Evolutionary conservation across 2,797 vertebrate genomes (phyloP).

Genomic region (Microcaecilia unicolor): DNA sequence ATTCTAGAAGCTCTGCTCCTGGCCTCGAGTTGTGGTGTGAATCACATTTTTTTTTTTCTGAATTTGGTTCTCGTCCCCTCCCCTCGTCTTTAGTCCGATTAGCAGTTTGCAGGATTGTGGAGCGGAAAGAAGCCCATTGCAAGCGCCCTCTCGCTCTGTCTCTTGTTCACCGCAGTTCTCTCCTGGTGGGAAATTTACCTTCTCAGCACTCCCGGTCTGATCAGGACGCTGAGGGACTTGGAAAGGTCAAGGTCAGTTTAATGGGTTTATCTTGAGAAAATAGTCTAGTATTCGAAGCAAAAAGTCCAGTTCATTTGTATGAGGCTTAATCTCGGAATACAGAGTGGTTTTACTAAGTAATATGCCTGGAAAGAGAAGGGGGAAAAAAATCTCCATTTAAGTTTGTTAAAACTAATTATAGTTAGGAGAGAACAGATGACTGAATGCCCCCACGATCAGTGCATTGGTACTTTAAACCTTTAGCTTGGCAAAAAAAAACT

Average conservation of each 20-base stretch:
- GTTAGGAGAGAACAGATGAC: too few relatives aligned
- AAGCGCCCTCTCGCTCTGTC: conserved; percentile 5
- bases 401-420: too few relatives aligned
- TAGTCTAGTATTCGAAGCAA: too few relatives aligned
- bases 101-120: conserved; percentile 25
- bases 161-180: conserved; percentile 3
- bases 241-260: conserved; percentile 46
- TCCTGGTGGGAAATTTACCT: conserved; percentile 3
- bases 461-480: too few relatives aligned
- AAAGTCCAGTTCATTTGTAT: too few relatives aligned
- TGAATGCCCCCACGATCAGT: too few relatives aligned
- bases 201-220: background rate
- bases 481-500: too few relatives aligned
- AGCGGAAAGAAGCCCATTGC: conserved; percentile 36
- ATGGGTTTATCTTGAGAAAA: accelerated
- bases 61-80: conserved; percentile 34
- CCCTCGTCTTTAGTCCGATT: conserved; percentile 58
- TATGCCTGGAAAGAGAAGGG: too few relatives aligned
- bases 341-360: too few relatives aligned
- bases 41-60: conserved; percentile 3
- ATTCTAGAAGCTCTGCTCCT: conserved; percentile 49
- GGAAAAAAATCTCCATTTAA: too few relatives aligned
- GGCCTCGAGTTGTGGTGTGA: background rate
- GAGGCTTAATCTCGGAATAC: too few relatives aligned
- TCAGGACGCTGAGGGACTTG: accelerated